Evolutionary conservation across 2,797 vertebrate genomes (phyloP).

Genomic region (Lacerta bilineata): DNA sequence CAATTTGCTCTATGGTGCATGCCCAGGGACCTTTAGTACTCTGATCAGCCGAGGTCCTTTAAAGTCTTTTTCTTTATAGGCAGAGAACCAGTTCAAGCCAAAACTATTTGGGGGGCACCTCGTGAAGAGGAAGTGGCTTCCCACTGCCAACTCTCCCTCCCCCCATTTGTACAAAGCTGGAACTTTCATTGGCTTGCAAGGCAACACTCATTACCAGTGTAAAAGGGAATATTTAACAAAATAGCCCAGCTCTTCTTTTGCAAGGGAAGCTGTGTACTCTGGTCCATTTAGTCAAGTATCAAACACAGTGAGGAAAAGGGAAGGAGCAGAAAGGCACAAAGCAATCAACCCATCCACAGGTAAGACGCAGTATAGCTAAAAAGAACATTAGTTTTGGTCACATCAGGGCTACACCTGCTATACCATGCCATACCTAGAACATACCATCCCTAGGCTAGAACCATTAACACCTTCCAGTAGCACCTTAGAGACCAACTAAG

Average conservation of each 20-base stretch:
- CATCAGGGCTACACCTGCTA: background rate
- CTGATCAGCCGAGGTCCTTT: constrained; percentile 70
- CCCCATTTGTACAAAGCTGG: constrained; percentile 35
- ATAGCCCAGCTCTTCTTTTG: constrained; percentile 82
- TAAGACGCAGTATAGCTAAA: constrained; percentile 63
- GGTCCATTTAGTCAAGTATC: constrained; percentile 86
- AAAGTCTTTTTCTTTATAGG: constrained; percentile 70
- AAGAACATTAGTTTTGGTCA: constrained; percentile 13
- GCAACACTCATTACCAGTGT: constrained; percentile 82
- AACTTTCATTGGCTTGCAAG: constrained; percentile 64
- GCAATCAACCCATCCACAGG: constrained; percentile 70
- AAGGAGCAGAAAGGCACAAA: background rate
- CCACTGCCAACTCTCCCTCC: constrained; percentile 66
- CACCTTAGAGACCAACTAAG: no score
- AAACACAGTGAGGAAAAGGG: constrained; percentile 76
- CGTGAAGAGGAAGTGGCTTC: constrained; percentile 68
- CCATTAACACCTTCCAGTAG: background rate
- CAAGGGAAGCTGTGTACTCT: constrained; percentile 83
- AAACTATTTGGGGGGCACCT: constrained; percentile 64
- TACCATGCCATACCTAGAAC: background rate
- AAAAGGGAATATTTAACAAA: constrained; percentile 92
- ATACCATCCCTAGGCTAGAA: background rate
- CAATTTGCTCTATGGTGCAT: constrained; percentile 48
- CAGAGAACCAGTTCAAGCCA: constrained; percentile 75
- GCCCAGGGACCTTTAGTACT: constrained; percentile 71